Conservation (phyloP, 1,140 invertebrate genomes). For the honey bee (Apis mellifera) region DNA sequence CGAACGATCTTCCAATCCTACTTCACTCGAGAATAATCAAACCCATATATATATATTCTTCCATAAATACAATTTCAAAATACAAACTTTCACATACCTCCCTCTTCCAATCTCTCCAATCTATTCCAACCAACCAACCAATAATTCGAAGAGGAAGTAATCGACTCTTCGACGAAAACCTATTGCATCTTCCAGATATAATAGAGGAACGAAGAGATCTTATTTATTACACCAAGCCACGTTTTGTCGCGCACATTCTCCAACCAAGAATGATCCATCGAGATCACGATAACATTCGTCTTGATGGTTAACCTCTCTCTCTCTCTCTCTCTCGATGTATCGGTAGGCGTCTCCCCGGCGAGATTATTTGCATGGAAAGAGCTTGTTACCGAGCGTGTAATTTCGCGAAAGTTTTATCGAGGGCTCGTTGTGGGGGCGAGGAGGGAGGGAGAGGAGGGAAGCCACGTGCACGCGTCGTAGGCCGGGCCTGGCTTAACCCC, state of each 20-base stretch:
- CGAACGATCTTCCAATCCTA: too few relatives aligned
- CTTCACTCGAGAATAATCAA: too few relatives aligned
- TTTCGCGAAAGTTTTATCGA: conserved; percentile 56
- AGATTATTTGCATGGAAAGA: conserved; percentile 69
- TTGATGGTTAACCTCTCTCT: background rate
- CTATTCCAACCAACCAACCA: background rate
- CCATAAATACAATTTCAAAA: too few relatives aligned
- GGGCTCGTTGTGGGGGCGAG: background rate
- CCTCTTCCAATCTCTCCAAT: background rate
- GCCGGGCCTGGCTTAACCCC: background rate
- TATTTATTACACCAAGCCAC: background rate
- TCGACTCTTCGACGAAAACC: background rate
- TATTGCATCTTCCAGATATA: background rate
- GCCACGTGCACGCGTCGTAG: conserved; percentile 5
- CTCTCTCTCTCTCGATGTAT: background rate
- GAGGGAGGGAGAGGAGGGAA: too few relatives aligned
- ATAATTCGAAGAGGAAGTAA: background rate
- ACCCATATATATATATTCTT: too few relatives aligned
- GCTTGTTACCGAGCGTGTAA: conserved; percentile 53
- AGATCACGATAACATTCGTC: conserved; percentile 15
- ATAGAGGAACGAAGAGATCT: background rate
- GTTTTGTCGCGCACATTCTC: conserved; percentile 12
- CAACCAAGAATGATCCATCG: too few relatives aligned
- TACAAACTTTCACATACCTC: too few relatives aligned
- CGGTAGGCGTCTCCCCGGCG: conserved; percentile 29